phyloP scores from a whole-genome alignment of 2,113 vertebrate species.

The Kobus ellipsiprymnus region DNA sequence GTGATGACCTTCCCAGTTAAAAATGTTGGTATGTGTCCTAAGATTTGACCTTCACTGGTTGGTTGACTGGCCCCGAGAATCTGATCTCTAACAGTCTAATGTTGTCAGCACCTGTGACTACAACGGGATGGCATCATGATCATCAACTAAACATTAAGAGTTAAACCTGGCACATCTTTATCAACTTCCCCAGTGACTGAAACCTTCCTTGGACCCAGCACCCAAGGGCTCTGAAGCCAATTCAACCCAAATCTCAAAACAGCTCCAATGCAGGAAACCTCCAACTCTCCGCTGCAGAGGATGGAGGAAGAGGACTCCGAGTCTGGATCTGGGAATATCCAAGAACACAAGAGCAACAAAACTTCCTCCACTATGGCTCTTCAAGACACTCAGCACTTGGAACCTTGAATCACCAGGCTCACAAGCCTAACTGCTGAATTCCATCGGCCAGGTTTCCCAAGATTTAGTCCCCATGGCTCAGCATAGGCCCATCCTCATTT shows the following conservation, averaged over 20 bases:
- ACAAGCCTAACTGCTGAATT: background rate
- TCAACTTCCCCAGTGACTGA: background rate
- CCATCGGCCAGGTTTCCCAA: background rate
- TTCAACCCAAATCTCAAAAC: background rate
- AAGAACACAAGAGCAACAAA: background rate
- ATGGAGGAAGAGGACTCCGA: fast-evolving
- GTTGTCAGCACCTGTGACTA: background rate
- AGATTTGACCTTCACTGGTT: background rate
- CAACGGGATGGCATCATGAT: background rate
- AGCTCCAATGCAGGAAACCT: background rate
- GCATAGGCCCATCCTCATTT: background rate
- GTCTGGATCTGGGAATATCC: background rate
- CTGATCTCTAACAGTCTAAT: background rate
- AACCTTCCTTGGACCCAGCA: background rate
- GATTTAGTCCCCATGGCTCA: background rate
- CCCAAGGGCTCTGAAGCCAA: background rate
- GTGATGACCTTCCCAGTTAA: background rate
- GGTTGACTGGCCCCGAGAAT: background rate
- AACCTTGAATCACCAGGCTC: background rate
- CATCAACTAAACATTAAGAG: background rate
- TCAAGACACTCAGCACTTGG: background rate
- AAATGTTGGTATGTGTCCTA: background rate
- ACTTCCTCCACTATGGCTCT: background rate
- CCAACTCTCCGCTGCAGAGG: background rate
- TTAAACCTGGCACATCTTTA: background rate